Evolutionary conservation across 2,797 vertebrate species (phyloP).

Genomic region (Mormyrus hasselquistii): DNA sequence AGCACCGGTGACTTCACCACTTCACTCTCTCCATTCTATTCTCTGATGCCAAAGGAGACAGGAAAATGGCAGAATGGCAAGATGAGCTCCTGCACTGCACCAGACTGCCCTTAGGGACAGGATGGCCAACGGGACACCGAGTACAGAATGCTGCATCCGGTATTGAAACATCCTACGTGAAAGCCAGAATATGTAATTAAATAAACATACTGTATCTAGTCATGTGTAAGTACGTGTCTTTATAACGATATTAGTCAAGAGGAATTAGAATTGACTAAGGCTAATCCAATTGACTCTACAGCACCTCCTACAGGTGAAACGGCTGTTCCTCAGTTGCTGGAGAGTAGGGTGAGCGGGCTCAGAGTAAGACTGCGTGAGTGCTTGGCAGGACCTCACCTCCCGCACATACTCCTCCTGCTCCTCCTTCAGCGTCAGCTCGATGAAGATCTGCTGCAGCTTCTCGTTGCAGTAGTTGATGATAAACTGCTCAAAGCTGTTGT

Average conservation of each 20-base stretch:
- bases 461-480: constrained; percentile 99
- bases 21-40: neutral
- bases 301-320: neutral
- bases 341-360: neutral
- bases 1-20: neutral
- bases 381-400: constrained; percentile 65
- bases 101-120: neutral
- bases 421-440: constrained; percentile 91
- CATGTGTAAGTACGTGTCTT: neutral
- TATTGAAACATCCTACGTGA: neutral
- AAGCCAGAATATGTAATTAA: neutral
- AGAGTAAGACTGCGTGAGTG: neutral
- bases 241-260: neutral
- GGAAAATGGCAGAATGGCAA: neutral
- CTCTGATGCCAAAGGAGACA: neutral
- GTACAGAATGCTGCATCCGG: neutral
- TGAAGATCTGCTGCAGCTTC: constrained; percentile 98
- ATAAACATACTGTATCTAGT: neutral
- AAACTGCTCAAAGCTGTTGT: constrained; percentile 99
- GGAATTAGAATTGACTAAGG: neutral
- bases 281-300: neutral
- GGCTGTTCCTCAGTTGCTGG: neutral
- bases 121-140: neutral
- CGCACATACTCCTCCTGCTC: constrained; percentile 96
- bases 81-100: neutral